These are phyloP conservation scores for Enteromius thamalakanensis DNA, from an alignment of 2,797 vertebrate species.

Conservation along the genomic window DNA sequence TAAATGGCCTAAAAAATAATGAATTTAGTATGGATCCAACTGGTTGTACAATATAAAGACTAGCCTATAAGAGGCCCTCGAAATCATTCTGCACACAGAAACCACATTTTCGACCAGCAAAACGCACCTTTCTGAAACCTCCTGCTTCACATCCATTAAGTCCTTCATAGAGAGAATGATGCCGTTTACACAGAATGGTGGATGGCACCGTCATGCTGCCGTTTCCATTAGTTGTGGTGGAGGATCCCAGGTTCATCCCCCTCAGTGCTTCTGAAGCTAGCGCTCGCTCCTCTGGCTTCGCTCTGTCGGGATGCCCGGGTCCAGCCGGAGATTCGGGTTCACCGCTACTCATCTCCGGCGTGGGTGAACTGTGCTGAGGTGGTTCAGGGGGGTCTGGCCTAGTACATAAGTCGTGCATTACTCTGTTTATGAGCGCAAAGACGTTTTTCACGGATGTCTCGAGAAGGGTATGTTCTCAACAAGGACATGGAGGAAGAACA, in stretches of 20 bases:
- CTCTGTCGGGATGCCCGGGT: conserved; percentile 61
- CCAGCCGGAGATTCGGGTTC: conserved; percentile 57
- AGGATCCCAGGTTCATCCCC: conserved; percentile 49
- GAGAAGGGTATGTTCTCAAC: conserved; percentile 51
- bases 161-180: conserved; percentile 78
- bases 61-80: neutral
- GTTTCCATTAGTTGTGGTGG: conserved; percentile 46
- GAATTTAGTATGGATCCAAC: neutral
- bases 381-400: conserved; percentile 68
- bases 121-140: conserved; percentile 75
- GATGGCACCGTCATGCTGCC: conserved; percentile 54
- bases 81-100: neutral
- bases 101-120: too few relatives aligned
- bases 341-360: conserved; percentile 64
- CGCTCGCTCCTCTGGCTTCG: conserved; percentile 59
- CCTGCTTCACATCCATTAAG: conserved; percentile 75
- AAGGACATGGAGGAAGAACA: conserved; percentile 24
- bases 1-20: neutral
- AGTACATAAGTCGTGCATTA: conserved; percentile 79
- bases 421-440: conserved; percentile 38
- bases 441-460: conserved; percentile 54
- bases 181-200: conserved; percentile 75
- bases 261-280: conserved; percentile 49
- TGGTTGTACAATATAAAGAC: neutral
- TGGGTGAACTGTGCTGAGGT: conserved; percentile 57